Evolutionary conservation across 2,113 vertebrate genomes (phyloP), one percentile per base, ranked within the genome.

Genomic region (Drymodes brunneopygia): DNA sequence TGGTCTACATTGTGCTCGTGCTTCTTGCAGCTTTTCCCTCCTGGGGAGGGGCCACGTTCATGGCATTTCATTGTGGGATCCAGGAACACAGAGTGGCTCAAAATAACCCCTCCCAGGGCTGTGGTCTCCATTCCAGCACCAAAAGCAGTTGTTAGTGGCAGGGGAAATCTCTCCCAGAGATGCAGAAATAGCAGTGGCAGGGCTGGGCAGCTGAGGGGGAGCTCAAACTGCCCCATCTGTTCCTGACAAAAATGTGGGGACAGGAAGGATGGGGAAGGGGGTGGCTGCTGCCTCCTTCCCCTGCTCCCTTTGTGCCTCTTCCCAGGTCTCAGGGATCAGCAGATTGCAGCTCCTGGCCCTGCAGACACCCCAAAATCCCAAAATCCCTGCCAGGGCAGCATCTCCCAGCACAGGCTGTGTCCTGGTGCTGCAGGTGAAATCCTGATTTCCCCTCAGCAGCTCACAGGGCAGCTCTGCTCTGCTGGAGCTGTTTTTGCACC

Each of bases 81-180:
- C 86, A 90, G 64, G 96, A 95, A 65, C 73, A 87, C n/a, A 40
- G 18, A 33, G 92, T 78, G 79, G 90, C 84, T 96, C 93, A 81
- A 97, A 97, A 97, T 97, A 97, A 87, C 81, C 25, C 57, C 80
- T 71, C 61, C 61, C 21, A 93, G 13, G 50, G 0, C 77, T 50
- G 11, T 89, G 92, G 94, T 88, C 89, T 85, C 83, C 88, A 72
- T 97, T 92, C 51, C 79, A 78, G 94, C 85, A 80, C 42, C 62
- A 89, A 77, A 92, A 56, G 97, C 96, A 96, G 97, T 98, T 98
- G 97, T 97, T 97, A 94, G 96, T 86, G 96, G 97, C 83, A 92
- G 90, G 90, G 95, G 83, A 40, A 91, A 88, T 96, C 6, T 93
- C 40, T 96, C 92, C 96, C 95, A 92, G 88, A 78, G 92, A 80